These are phyloP conservation scores for Sciurus carolinensis DNA, from an alignment of 2,797 vertebrate genomes.

Conservation along the genomic window DNA sequence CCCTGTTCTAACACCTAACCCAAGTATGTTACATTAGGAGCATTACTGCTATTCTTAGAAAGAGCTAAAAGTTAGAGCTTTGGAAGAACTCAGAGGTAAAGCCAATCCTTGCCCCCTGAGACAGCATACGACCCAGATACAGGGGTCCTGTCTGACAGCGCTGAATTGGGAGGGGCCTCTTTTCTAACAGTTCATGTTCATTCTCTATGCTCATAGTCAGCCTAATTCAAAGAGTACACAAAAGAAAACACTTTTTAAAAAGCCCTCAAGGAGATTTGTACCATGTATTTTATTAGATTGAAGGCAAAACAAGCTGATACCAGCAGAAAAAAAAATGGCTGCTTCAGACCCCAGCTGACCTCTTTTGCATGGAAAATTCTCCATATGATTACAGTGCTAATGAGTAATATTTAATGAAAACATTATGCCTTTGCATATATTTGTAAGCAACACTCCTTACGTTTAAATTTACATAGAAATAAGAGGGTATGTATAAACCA, in stretches of 20 bases:
- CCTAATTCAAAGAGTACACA: conserved; percentile 81
- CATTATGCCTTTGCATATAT: conserved; percentile 83
- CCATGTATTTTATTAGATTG: conserved; percentile 86
- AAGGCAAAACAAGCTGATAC: conserved; percentile 87
- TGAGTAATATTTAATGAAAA: conserved; percentile 87
- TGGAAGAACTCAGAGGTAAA: conserved; percentile 16
- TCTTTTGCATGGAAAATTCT: conserved; percentile 83
- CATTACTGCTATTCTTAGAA: conserved; percentile 21
- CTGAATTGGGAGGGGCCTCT: not conserved
- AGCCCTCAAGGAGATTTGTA: conserved; percentile 84
- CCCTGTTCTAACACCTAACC: not conserved
- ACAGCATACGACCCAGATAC: not conserved
- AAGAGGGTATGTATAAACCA: conserved; percentile 61
- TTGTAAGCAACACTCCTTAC: conserved; percentile 76
- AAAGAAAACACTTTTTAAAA: conserved; percentile 84
- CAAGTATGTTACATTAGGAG: conserved; percentile 48
- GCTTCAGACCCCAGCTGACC: conserved; percentile 84
- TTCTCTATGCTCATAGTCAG: conserved; percentile 71
- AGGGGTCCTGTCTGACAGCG: not conserved
- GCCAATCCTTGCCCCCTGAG: conserved; percentile 6
- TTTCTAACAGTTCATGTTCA: conserved; percentile 64
- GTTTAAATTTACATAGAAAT: conserved; percentile 82
- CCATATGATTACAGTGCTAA: conserved; percentile 84
- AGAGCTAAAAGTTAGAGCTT: not conserved
- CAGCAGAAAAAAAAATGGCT: conserved; percentile 82